phyloP scores from a whole-genome alignment of 2,797 vertebrate species.

The Macropus fuliginosus region DNA sequence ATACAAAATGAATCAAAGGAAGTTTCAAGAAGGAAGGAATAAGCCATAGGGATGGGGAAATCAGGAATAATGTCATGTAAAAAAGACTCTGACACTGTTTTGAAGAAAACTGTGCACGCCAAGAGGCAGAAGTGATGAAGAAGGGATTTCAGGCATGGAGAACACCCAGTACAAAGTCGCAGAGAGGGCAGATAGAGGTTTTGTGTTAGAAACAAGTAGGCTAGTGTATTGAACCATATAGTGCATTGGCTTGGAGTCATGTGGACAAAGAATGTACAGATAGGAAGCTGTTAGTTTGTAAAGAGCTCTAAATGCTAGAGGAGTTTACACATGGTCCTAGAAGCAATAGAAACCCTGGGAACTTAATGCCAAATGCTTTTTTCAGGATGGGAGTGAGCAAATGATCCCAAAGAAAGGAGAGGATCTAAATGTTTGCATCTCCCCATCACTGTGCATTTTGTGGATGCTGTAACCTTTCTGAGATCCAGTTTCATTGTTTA shows the following conservation, averaged over 20 bases:
- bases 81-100: not conserved
- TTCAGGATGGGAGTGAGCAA: not conserved
- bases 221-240: not conserved
- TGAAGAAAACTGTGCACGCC: not conserved
- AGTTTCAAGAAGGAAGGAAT: not conserved
- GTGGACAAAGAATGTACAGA: not conserved
- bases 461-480: not conserved
- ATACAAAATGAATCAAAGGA: not conserved
- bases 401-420: not conserved
- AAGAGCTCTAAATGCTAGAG: not conserved
- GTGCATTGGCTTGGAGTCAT: not conserved
- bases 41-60: not conserved
- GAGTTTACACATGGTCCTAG: not conserved
- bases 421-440: not conserved
- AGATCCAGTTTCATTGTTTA: not conserved
- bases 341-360: not conserved
- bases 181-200: not conserved
- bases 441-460: not conserved
- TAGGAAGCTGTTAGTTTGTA: not conserved
- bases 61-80: not conserved
- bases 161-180: not conserved
- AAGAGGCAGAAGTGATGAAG: not conserved
- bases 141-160: not conserved
- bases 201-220: not conserved
- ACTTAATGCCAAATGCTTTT: not conserved